Evolutionary conservation across 30 jellyfish, hydroid and myxozoan species (phyloP), one percentile per base, ranked within the genome.

Genomic region (Hydra vulgaris): DNA sequence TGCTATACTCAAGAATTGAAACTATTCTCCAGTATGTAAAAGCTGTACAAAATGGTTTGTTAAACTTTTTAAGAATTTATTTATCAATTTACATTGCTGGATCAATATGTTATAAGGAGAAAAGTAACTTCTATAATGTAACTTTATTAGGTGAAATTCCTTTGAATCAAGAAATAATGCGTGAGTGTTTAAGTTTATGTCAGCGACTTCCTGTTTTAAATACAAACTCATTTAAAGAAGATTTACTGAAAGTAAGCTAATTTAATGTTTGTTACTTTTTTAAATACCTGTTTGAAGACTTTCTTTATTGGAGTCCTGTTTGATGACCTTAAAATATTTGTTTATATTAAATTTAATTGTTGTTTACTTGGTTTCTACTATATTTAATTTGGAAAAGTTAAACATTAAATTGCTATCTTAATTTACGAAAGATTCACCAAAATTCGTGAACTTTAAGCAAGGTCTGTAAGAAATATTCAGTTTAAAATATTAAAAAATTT

Each of bases 131-230:
- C n/a, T n/a, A n/a, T n/a, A n/a, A n/a, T 40, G 61, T 40, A 40
- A 40, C 12, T 3, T 12, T 12, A 3, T 27, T 0, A 88, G 96
- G 99, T 3, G 94, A 84, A 26, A 74, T 87, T 21, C 99, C 99
- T 15, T 23, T 92, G 75, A 84, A 86, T 70, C 95, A 92, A 73
- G 96, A 84, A 66, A 87, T 92, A 22, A 83, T 92, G 95, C 88
- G 99, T 16, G 94, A 87, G 26, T 92, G 99, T 67, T 72, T 81
- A 27, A 92, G 99, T 77, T 88, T 92, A n/a, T 92, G 99, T 56
- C 99, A 92, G 77, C 88, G 99, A 23, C 68, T 92, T 74, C 99
- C 99, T 53, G 96, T 92, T 17, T 80, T 92, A 17, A 89, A 86
- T 53, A 88, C 99, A 1, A 67, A 87, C 21, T 88, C 84, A 40